Evolutionary conservation across 2,888 invertebrate genomes (phyloP).

Genomic region (Chrysodeixis includens): DNA sequence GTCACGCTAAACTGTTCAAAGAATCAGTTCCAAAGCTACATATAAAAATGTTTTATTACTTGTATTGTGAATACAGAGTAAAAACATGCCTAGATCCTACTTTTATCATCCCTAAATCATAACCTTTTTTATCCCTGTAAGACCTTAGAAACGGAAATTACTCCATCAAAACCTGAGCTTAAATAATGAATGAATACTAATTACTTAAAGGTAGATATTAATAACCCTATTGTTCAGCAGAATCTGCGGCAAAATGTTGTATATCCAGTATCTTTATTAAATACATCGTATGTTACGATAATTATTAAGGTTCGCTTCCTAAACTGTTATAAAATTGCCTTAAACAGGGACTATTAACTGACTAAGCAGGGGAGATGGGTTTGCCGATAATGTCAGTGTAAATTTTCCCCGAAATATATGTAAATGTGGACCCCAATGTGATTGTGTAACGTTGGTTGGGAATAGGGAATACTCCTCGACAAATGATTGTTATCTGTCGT

Average conservation of each 20-base stretch:
- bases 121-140: too few species aligned
- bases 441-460: slow-evolving; percentile 36
- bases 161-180: too few species aligned
- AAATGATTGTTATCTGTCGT: neutral
- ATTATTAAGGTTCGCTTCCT: slow-evolving; percentile 7
- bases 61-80: too few species aligned
- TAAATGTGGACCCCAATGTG: slow-evolving; percentile 49
- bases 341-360: slow-evolving; percentile 43
- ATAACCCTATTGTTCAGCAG: too few species aligned
- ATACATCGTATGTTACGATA: slow-evolving; percentile 2
- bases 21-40: too few species aligned
- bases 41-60: too few species aligned
- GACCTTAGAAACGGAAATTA: too few species aligned
- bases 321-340: slow-evolving; percentile 23
- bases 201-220: too few species aligned
- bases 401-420: slow-evolving; percentile 49
- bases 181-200: too few species aligned
- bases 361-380: slow-evolving; percentile 47
- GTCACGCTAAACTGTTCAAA: too few species aligned
- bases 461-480: neutral
- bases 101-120: too few species aligned
- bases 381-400: slow-evolving; percentile 46
- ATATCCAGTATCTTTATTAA: neutral
- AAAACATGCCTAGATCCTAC: too few species aligned
- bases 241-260: neutral